phyloP scores from a whole-genome alignment of 1,140 invertebrate species.

The Nebria ingens region DNA sequence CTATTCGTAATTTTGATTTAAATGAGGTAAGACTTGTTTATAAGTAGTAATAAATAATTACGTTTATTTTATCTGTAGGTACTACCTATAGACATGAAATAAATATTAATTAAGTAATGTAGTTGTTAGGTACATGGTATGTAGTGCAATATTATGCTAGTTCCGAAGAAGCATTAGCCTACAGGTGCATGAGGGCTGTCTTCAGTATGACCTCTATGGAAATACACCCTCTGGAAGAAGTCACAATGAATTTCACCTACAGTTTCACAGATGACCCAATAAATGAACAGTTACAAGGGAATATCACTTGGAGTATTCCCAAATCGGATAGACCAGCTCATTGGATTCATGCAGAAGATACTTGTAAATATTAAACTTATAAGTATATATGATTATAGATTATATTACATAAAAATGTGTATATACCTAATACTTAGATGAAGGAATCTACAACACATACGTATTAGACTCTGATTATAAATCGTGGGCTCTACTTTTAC shows the following conservation, averaged over 20 bases:
- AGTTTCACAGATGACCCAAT: slow-evolving; percentile 72
- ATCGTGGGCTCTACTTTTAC: slow-evolving; percentile 68
- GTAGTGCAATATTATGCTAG: slow-evolving; percentile 79
- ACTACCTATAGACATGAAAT: neutral
- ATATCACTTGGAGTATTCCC: slow-evolving; percentile 76
- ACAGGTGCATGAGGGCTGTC: slow-evolving; percentile 72
- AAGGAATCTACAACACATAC: slow-evolving; percentile 81
- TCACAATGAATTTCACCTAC: slow-evolving; percentile 78
- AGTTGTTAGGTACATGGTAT: slow-evolving; percentile 72
- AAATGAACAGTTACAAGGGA: slow-evolving; percentile 64
- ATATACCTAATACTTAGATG: slow-evolving; percentile 45
- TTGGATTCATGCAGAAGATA: slow-evolving; percentile 73
- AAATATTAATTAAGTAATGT: slow-evolving; percentile 17
- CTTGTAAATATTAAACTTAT: slow-evolving; percentile 50
- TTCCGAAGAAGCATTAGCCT: slow-evolving; percentile 68
- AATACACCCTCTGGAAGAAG: slow-evolving; percentile 19
- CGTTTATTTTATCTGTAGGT: neutral
- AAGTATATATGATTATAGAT: neutral
- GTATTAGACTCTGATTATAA: slow-evolving; percentile 73
- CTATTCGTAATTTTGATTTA: slow-evolving; percentile 42
- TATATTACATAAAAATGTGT: neutral
- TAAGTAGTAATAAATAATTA: neutral
- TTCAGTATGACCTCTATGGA: slow-evolving; percentile 44
- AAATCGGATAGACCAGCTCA: slow-evolving; percentile 59
- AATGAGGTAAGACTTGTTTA: slow-evolving; percentile 26